Percentiles rank a stretch among this genome's conserved stretches.
Conservation (phyloP, 2,113 vertebrate species). For the Lucifuga dentata region DNA sequence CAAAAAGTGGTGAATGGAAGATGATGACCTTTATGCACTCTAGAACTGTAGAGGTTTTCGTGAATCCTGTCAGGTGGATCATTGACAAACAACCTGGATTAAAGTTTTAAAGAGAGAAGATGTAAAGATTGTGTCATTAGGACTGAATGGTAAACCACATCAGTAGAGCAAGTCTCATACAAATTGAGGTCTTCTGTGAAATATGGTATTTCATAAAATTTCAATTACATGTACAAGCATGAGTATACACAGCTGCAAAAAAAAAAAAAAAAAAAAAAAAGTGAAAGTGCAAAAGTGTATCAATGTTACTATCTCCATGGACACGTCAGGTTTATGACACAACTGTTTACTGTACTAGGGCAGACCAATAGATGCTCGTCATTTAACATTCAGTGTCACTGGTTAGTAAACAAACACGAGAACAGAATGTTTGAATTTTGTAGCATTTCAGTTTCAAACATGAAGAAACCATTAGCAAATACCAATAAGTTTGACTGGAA, state of each 20-base stretch:
- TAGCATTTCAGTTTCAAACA: not conserved
- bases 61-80: too few species aligned
- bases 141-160: constrained; percentile 5
- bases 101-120: too few species aligned
- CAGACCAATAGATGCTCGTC: constrained; percentile 13
- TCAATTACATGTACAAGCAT: not conserved
- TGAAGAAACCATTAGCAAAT: constrained; percentile 10
- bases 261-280: constrained; percentile 17
- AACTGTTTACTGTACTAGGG: not conserved
- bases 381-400: constrained; percentile 9
- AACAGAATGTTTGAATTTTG: too few species aligned
- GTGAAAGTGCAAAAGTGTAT: constrained; percentile 3
- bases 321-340: constrained; percentile 7
- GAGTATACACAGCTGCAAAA: too few species aligned
- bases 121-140: constrained; percentile 13
- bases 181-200: constrained; percentile 13
- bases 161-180: constrained; percentile 10
- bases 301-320: too few species aligned
- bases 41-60: too few species aligned
- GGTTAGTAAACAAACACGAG: not conserved
- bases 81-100: too few species aligned
- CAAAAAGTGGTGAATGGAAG: too few species aligned
- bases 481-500: constrained; percentile 41
- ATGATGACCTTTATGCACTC: too few species aligned
- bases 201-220: constrained; percentile 17